A percentile compares a stretch with the other conserved stretches of the same genome.
Conservation (phyloP, 2,797 vertebrate genomes). For the Meriones psammophilus region DNA sequence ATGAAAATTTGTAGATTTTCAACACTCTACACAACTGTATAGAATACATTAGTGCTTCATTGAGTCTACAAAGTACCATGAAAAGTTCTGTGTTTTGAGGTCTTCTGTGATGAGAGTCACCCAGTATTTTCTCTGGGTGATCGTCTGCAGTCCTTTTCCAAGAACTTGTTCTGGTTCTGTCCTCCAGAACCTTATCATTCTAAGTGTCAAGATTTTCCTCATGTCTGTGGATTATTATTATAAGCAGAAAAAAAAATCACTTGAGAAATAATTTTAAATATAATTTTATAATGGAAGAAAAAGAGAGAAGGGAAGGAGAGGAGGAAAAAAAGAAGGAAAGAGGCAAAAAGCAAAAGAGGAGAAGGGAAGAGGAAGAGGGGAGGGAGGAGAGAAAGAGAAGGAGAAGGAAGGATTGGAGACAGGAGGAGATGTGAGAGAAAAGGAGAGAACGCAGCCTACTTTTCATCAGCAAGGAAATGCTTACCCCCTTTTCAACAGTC, state of each 20-base stretch:
- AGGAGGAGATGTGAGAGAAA: background rate
- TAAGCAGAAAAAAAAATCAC: slow-evolving; percentile 37
- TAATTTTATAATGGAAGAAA: background rate
- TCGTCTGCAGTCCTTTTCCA: background rate
- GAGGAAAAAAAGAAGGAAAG: rapidly evolving
- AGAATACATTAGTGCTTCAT: background rate
- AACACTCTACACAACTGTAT: background rate
- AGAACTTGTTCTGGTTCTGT: slow-evolving; percentile 20
- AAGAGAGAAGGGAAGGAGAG: too few species aligned
- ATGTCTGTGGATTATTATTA: background rate
- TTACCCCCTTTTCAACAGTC: background rate
- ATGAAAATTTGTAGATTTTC: background rate
- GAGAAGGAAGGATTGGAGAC: too few species aligned
- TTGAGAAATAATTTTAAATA: background rate
- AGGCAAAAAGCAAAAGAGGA: background rate
- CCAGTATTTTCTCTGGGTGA: background rate
- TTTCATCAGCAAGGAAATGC: background rate
- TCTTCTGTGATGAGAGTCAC: slow-evolving; percentile 32
- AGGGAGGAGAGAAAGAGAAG: background rate
- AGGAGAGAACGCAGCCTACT: background rate
- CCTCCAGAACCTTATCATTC: background rate
- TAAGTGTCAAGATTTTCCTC: slow-evolving; percentile 13
- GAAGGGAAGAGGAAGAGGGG: background rate
- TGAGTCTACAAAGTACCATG: background rate
- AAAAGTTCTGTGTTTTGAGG: background rate